A percentile compares a stretch with the other conserved stretches of the same genome.
These are phyloP conservation scores for Pyxicephalus adspersus DNA, from an alignment of 2,113 vertebrate species.

Conservation along the genomic window DNA sequence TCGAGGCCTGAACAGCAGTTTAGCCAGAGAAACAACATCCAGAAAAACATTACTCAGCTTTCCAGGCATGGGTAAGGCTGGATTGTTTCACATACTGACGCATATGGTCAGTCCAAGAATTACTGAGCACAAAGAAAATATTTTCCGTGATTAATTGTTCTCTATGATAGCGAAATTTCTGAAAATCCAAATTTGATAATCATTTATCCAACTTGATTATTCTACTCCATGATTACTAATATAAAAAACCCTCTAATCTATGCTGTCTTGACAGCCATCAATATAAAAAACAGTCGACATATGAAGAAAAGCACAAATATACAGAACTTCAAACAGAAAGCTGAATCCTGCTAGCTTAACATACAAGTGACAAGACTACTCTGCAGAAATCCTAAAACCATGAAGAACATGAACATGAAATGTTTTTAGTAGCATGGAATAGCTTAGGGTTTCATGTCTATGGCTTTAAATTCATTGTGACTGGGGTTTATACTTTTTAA, in stretches of 20 bases:
- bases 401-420: neutral
- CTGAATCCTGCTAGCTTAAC: neutral
- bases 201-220: neutral
- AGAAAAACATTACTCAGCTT: constrained; percentile 32
- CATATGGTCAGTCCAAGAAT: neutral
- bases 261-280: neutral
- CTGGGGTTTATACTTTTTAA: too few species aligned
- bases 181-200: neutral
- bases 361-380: neutral
- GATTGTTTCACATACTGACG: neutral
- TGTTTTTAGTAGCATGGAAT: neutral
- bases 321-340: neutral
- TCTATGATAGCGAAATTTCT: neutral
- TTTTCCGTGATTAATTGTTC: neutral
- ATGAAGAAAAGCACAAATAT: neutral
- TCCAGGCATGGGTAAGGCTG: constrained; percentile 10
- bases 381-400: neutral
- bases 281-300: neutral
- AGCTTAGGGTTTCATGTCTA: neutral
- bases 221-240: too few species aligned
- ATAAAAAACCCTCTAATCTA: neutral
- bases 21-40: constrained; percentile 3
- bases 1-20: neutral
- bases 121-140: neutral
- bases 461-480: too few species aligned